Percentiles rank a stretch among this genome's conserved stretches.
These are phyloP conservation scores for Platygyra sinensis DNA, from an alignment of 64 coral and sea anemone species.

Conservation along the genomic window DNA sequence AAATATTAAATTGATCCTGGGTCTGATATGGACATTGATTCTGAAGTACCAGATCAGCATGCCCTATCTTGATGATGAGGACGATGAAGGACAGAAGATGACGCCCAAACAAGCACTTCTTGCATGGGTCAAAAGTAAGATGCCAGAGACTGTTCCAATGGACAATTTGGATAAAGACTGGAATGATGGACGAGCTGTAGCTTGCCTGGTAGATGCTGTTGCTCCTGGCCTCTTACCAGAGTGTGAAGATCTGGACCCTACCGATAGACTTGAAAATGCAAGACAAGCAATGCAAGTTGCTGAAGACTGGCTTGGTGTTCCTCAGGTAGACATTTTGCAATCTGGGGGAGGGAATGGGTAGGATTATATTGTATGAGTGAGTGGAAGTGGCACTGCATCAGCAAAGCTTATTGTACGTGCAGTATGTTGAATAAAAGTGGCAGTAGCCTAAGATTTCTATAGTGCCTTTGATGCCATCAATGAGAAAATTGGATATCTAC, in stretches of 20 bases:
- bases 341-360: not conserved
- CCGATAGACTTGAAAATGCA: slow-evolving; percentile 89
- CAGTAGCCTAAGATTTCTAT: too few species aligned
- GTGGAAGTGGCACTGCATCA: too few species aligned
- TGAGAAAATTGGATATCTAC: too few species aligned
- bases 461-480: too few species aligned
- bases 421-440: too few species aligned
- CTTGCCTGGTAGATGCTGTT: slow-evolving; percentile 94
- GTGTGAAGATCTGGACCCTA: slow-evolving; percentile 95
- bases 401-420: too few species aligned
- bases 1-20: slow-evolving; percentile 97
- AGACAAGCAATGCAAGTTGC: slow-evolving; percentile 88
- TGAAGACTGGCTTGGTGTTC: slow-evolving; percentile 89
- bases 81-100: slow-evolving; percentile 78
- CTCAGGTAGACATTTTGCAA: slow-evolving; percentile 59
- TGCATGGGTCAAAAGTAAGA: slow-evolving; percentile 97
- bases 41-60: slow-evolving; percentile 99
- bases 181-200: slow-evolving; percentile 97
- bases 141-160: slow-evolving; percentile 97
- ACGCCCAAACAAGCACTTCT: slow-evolving; percentile 98
- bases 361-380: not conserved
- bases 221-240: slow-evolving; percentile 92
- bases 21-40: slow-evolving; percentile 99
- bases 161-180: slow-evolving; percentile 94
- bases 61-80: slow-evolving; percentile 95